Percentiles rank a stretch among this genome's conserved stretches.
phyloP scores from a whole-genome alignment of 2,113 vertebrate species.

The Formicarius rufipectus region DNA sequence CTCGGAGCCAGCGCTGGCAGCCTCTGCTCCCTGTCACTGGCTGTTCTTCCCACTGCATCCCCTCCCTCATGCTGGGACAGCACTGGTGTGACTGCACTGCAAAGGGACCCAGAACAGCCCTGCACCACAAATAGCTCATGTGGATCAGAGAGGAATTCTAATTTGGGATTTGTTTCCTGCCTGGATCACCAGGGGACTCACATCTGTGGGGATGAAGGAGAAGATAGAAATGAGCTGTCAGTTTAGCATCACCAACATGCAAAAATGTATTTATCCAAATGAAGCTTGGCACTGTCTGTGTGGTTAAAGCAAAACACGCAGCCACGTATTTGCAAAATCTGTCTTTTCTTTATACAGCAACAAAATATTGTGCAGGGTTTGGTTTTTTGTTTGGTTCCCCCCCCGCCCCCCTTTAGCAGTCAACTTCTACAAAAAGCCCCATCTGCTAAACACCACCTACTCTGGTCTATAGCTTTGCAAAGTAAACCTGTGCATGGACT shows the following conservation, averaged over 20 bases:
- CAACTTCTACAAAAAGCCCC: constrained; percentile 24
- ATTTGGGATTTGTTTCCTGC: not conserved
- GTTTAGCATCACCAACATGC: not conserved
- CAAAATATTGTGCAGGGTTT: constrained; percentile 28
- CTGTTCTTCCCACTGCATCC: not conserved
- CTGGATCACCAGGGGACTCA: not conserved
- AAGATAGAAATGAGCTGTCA: not conserved
- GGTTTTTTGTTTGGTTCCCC: not conserved
- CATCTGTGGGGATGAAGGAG: not conserved
- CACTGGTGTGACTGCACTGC: not conserved
- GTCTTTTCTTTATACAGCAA: constrained; percentile 19
- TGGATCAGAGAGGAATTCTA: not conserved
- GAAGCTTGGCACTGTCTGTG: not conserved
- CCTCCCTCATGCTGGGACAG: not conserved
- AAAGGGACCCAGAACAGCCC: not conserved
- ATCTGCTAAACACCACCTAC: constrained; percentile 49
- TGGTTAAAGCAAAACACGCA: not conserved
- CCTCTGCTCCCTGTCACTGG: not conserved
- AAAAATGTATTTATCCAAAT: not conserved
- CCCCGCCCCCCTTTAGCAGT: not conserved
- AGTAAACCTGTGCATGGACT: not conserved
- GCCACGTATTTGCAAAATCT: constrained; percentile 12
- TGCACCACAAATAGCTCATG: not conserved
- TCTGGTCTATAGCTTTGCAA: not conserved
- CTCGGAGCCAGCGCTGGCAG: not conserved